Conservation (phyloP, 2,888 invertebrate genomes). For the Scrobipalpa costella region DNA sequence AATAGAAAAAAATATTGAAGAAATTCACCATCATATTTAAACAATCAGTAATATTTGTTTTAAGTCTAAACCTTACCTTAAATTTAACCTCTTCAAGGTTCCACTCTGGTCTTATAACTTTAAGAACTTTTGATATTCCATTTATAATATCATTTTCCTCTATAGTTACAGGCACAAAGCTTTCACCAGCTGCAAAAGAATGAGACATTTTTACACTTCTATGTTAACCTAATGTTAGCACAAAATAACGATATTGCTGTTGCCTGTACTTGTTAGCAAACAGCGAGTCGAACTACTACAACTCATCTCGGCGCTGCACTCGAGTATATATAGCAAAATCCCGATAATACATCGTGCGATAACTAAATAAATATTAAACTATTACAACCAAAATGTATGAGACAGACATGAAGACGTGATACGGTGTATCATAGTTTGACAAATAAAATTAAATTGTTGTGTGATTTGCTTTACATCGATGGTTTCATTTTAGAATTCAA, state of each 20-base stretch:
- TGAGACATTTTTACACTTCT: conserved; percentile 51
- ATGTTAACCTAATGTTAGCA: neutral
- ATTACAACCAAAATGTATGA: neutral
- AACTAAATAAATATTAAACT: conserved; percentile 19
- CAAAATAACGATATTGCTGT: neutral
- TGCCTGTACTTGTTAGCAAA: conserved; percentile 21
- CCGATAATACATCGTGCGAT: conserved; percentile 23
- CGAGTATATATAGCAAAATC: conserved; percentile 17
- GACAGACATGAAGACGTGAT: conserved; percentile 16
- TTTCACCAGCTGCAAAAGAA: conserved; percentile 58
- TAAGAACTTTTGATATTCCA: conserved; percentile 85
- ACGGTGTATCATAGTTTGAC: neutral
- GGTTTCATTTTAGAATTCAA: neutral
- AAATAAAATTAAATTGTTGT: no score
- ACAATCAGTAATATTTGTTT: no score
- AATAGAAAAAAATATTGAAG: no score
- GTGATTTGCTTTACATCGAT: neutral
- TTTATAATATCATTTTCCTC: conserved; percentile 84
- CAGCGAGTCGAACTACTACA: conserved; percentile 19
- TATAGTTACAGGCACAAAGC: conserved; percentile 82
- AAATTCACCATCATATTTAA: no score
- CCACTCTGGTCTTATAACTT: conserved; percentile 87
- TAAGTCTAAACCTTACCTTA: conserved; percentile 82
- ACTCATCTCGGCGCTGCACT: conserved; percentile 24
- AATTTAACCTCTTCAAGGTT: conserved; percentile 82